Evolutionary conservation across 30 jellyfish, hydroid and myxozoan species (phyloP).

Genomic region (Chironex yamaguchii): DNA sequence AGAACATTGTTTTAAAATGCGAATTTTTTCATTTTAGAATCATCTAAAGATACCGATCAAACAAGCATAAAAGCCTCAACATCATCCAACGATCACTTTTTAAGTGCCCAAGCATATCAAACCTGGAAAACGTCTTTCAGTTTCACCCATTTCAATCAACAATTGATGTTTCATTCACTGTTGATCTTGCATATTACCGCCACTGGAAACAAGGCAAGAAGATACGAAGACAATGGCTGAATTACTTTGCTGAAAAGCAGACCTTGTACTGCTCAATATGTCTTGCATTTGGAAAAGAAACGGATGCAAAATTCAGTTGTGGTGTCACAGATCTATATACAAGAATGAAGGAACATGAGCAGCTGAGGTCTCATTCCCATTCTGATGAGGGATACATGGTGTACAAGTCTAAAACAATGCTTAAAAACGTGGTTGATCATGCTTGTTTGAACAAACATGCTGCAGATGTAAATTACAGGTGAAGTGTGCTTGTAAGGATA

Average conservation of each 20-base stretch:
- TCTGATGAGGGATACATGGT: too few species aligned
- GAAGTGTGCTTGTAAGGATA: neutral
- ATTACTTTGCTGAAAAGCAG: constrained; percentile 3
- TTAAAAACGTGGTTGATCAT: too few species aligned
- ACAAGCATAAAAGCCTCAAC: neutral
- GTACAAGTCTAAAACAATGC: too few species aligned
- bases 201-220: constrained; percentile 14
- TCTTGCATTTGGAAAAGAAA: constrained; percentile 5
- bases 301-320: neutral
- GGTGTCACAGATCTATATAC: constrained; percentile 34
- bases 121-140: constrained; percentile 24
- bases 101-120: constrained; percentile 2
- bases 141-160: constrained; percentile 27
- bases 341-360: constrained; percentile 41
- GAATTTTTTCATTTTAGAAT: neutral
- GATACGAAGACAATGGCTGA: constrained; percentile 51
- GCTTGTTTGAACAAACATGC: too few species aligned
- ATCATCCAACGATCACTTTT: constrained; percentile 12
- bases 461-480: too few species aligned
- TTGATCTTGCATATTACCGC: constrained; percentile 41
- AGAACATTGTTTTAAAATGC: neutral
- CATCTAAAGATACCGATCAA: constrained; percentile 8
- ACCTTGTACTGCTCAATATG: constrained; percentile 28
- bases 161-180: constrained; percentile 7
- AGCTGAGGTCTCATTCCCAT: too few species aligned